Conservation (phyloP, 2,113 vertebrate species). For the Catagonus wagneri region DNA sequence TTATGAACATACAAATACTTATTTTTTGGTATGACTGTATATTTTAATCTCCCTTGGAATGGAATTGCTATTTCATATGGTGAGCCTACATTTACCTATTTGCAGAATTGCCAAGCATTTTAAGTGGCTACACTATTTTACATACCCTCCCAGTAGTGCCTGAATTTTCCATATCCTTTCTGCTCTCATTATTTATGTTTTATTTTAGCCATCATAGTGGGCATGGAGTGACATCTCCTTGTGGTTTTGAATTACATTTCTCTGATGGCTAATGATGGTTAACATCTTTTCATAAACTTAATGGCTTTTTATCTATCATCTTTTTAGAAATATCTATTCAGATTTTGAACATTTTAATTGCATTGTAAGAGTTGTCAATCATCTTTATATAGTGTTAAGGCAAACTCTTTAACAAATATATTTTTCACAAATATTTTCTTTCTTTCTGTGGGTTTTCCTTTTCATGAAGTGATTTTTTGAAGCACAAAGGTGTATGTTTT, state of each 20-base stretch:
- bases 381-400: neutral
- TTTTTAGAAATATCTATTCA: neutral
- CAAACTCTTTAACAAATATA: neutral
- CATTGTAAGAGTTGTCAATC: neutral
- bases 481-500: neutral
- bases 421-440: neutral
- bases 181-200: neutral
- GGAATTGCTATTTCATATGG: neutral
- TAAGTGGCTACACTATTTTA: neutral
- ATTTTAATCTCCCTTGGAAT: neutral
- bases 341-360: neutral
- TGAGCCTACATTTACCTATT: no score
- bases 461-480: no score
- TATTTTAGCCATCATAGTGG: neutral
- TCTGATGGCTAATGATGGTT: neutral
- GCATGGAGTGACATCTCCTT: neutral
- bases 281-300: neutral
- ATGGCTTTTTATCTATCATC: neutral
- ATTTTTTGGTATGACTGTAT: neutral
- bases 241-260: neutral
- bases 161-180: neutral
- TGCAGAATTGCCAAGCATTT: neutral
- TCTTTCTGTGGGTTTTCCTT: neutral
- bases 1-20: neutral
- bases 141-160: neutral